Percentiles rank a stretch among this genome's conserved stretches.
Conservation (phyloP, 2,113 vertebrate species). For the Arizona elegans region DNA sequence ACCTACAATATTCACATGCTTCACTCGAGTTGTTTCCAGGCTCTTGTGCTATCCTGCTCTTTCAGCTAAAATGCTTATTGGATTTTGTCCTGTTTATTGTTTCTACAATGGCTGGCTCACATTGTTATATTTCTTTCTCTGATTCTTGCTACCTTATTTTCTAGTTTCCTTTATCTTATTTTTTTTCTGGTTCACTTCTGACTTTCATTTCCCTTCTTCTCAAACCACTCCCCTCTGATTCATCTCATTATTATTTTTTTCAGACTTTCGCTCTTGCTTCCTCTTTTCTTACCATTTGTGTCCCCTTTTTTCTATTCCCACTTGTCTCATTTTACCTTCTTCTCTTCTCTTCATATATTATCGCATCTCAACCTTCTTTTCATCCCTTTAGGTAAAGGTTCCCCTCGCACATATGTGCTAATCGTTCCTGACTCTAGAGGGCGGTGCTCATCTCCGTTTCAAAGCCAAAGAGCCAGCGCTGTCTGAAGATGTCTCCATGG, state of each 20-base stretch:
- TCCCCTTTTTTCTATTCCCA: not conserved
- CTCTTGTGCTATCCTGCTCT: not conserved
- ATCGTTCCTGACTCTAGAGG: no score
- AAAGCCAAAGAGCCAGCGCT: no score
- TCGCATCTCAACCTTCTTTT: not conserved
- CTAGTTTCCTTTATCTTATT: not conserved
- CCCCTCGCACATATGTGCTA: no score
- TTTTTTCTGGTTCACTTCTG: not conserved
- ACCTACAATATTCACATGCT: not conserved
- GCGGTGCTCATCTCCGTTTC: no score
- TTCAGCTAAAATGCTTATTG: not conserved
- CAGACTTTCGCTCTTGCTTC: not conserved
- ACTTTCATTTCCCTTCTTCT: not conserved
- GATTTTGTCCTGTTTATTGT: not conserved
- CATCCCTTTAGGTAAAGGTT: not conserved
- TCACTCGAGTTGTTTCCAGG: not conserved
- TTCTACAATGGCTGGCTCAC: not conserved
- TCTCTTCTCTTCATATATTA: not conserved
- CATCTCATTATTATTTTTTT: not conserved
- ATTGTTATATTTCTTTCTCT: not conserved
- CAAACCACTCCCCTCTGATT: not conserved
- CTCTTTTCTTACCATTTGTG: not conserved
- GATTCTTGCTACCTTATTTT: not conserved
- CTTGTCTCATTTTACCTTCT: not conserved
- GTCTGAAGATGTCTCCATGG: no score